Conservation (phyloP, 2,113 vertebrate genomes). For the Micromys minutus region DNA sequence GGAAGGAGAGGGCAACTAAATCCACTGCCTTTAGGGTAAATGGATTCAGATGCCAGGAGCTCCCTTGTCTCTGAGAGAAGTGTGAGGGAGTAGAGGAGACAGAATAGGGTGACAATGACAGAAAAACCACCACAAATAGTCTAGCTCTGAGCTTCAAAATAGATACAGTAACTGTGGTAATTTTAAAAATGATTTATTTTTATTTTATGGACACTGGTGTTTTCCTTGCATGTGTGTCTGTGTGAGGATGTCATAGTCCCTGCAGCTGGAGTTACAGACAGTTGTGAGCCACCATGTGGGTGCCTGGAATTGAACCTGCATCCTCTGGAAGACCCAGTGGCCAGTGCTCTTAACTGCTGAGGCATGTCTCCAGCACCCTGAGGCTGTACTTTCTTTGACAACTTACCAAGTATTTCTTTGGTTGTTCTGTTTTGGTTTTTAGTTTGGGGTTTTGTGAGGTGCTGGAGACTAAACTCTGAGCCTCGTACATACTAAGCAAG, state of each 20-base stretch:
- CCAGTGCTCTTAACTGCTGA: not conserved
- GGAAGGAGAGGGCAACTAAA: not conserved
- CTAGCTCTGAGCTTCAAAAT: not conserved
- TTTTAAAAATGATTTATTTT: not conserved
- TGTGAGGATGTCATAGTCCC: not conserved
- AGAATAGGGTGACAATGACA: not conserved
- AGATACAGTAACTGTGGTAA: not conserved
- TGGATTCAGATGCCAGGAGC: not conserved
- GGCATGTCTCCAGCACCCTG: not conserved
- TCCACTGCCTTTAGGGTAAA: not conserved
- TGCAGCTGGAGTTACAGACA: not conserved
- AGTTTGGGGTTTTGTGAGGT: not conserved
- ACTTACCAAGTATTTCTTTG: constrained; percentile 28
- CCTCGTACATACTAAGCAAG: not conserved
- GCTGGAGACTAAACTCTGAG: not conserved
- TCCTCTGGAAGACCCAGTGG: not conserved
- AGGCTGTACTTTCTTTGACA: not conserved
- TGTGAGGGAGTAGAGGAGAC: not conserved
- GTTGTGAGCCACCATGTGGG: not conserved
- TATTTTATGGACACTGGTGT: not conserved
- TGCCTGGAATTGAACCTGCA: not conserved
- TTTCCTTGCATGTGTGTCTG: not conserved
- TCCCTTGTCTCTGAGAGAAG: not conserved
- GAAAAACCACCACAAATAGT: not conserved
- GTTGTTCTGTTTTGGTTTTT: not conserved